Conservation (phyloP, 1,140 invertebrate species). For the Neodiprion pinetum region DNA sequence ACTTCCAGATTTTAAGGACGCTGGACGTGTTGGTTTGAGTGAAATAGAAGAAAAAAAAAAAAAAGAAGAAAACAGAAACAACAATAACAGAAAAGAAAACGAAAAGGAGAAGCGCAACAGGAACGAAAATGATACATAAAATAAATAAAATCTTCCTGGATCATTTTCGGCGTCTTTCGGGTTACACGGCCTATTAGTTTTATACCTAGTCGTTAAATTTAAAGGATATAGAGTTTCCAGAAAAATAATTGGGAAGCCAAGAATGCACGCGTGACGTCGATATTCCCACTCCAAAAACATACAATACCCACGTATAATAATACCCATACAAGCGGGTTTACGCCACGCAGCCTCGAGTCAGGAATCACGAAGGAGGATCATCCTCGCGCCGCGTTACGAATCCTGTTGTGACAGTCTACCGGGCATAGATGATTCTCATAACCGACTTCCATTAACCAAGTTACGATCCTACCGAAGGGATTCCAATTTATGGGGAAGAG, state of each 20-base stretch:
- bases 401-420: neutral
- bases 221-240: conserved; percentile 18
- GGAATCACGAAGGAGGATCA: neutral
- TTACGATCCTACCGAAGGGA: neutral
- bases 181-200: conserved; percentile 7
- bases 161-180: neutral
- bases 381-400: neutral
- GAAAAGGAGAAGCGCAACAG: neutral
- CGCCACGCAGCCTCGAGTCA: neutral
- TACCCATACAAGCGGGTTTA: neutral
- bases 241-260: conserved; percentile 17
- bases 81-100: neutral
- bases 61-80: neutral
- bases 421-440: neutral
- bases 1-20: conserved; percentile 35
- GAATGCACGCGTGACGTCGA: conserved; percentile 6
- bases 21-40: conserved; percentile 6
- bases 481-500: neutral
- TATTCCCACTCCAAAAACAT: too few relatives aligned
- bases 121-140: neutral
- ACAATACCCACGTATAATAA: neutral
- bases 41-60: neutral
- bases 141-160: neutral
- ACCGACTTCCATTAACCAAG: neutral
- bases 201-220: conserved; percentile 12